Evolutionary conservation across 2,797 vertebrate species (phyloP).

Genomic region (Halcyon smyrnensis): DNA sequence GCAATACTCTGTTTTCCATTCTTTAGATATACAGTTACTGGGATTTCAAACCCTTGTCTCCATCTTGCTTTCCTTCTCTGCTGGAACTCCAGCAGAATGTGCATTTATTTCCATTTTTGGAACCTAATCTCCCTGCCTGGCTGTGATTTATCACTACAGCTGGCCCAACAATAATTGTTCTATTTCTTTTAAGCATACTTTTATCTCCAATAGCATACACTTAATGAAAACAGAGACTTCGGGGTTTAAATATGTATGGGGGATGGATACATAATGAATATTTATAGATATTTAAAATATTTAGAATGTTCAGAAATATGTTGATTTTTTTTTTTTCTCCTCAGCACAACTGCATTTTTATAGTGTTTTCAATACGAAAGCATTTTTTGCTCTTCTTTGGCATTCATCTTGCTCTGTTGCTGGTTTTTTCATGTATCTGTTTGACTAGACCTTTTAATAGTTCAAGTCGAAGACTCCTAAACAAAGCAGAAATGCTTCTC

Average conservation of each 20-base stretch:
- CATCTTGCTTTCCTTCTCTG: background rate
- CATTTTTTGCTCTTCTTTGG: slow-evolving; percentile 14
- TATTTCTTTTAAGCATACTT: slow-evolving; percentile 69
- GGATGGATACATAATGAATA: slow-evolving; percentile 59
- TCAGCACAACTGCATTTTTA: slow-evolving; percentile 50
- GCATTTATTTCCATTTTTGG: slow-evolving; percentile 68
- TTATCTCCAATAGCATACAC: slow-evolving; percentile 62
- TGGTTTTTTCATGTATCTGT: background rate
- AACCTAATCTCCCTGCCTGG: slow-evolving; percentile 48
- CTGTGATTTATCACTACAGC: slow-evolving; percentile 71
- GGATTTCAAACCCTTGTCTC: background rate
- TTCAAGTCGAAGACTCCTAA: background rate
- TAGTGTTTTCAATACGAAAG: slow-evolving; percentile 26
- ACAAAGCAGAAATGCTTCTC: background rate
- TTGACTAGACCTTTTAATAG: background rate
- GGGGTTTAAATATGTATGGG: slow-evolving; percentile 47
- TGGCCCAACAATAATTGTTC: slow-evolving; percentile 61
- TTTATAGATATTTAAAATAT: slow-evolving; percentile 71
- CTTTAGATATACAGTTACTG: background rate
- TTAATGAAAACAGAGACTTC: slow-evolving; percentile 63
- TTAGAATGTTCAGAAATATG: slow-evolving; percentile 53
- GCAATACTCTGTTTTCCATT: background rate
- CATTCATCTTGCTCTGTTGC: slow-evolving; percentile 14
- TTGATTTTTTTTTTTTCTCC: slow-evolving; percentile 33
- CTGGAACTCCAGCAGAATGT: background rate